phyloP scores from a whole-genome alignment of 2,888 invertebrate species.

The Gastracanthus pulcherrimus region DNA sequence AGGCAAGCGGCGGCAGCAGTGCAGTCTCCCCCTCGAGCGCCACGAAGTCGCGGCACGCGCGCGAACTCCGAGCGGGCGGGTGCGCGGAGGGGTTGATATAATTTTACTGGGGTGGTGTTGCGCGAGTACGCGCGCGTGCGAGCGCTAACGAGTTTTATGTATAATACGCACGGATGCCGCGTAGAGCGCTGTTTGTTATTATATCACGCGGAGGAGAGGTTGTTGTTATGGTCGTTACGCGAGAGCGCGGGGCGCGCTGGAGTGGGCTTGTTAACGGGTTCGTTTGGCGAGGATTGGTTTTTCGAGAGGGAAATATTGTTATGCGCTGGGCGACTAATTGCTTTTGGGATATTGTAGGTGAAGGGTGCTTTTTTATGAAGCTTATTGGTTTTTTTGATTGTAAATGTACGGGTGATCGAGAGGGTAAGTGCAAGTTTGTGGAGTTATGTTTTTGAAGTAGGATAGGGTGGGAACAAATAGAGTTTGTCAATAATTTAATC shows the following conservation, averaged over 20 bases:
- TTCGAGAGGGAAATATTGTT: no score
- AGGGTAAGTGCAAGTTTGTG: no score
- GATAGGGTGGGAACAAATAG: no score
- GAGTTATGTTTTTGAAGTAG: no score
- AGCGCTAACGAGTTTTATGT: not conserved
- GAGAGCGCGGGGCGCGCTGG: no score
- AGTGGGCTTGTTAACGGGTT: not conserved
- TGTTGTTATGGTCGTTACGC: not conserved
- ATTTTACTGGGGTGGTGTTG: no score
- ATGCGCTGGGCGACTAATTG: not conserved
- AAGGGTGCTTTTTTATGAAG: not conserved
- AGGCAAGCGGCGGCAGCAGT: not conserved
- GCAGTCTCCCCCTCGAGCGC: not conserved
- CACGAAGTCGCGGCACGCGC: slow-evolving; percentile 15
- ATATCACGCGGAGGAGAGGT: not conserved
- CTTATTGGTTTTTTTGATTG: not conserved
- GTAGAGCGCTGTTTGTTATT: not conserved
- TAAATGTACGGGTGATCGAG: not conserved
- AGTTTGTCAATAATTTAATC: no score
- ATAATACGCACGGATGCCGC: no score
- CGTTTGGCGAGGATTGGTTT: no score
- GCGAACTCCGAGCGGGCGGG: not conserved
- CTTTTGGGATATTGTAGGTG: not conserved
- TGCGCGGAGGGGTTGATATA: not conserved
- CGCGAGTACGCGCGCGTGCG: no score